These are phyloP conservation scores for Chaunax sp. DNA, from an alignment of 2,797 vertebrate species.

Conservation along the genomic window DNA sequence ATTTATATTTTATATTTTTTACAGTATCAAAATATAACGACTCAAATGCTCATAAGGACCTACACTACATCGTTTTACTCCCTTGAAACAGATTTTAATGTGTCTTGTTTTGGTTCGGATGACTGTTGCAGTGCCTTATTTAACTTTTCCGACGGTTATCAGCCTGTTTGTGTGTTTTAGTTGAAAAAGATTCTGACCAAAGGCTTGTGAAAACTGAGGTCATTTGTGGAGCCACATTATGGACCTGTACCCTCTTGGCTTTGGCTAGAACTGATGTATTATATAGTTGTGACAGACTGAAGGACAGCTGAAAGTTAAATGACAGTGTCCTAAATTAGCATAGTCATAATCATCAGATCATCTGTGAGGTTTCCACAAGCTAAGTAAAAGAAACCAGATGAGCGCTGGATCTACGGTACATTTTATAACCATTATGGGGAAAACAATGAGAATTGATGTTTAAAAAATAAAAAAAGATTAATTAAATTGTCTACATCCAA, in stretches of 20 bases:
- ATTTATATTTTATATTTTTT: slow-evolving; percentile 50
- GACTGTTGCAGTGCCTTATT: slow-evolving; percentile 79
- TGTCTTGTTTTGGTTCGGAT: slow-evolving; percentile 34
- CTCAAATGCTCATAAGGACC: slow-evolving; percentile 44
- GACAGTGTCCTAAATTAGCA: too few relatives aligned
- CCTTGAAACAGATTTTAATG: slow-evolving; percentile 19
- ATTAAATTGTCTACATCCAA: too few relatives aligned
- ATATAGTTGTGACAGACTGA: slow-evolving; percentile 8
- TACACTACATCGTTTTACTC: slow-evolving; percentile 74
- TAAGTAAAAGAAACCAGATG: too few relatives aligned
- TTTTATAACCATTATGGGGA: slow-evolving; percentile 4
- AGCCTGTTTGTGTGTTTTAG: slow-evolving; percentile 42
- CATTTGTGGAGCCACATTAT: slow-evolving; percentile 21
- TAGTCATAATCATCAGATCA: too few relatives aligned
- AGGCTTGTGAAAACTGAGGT: slow-evolving; percentile 57
- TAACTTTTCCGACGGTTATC: slow-evolving; percentile 44
- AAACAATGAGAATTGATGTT: not conserved
- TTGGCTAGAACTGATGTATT: not conserved
- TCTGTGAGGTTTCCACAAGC: not conserved
- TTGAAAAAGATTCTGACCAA: slow-evolving; percentile 61
- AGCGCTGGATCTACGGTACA: slow-evolving; percentile 18
- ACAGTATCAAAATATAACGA: slow-evolving; percentile 37
- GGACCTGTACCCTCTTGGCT: slow-evolving; percentile 29
- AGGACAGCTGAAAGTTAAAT: slow-evolving; percentile 1
- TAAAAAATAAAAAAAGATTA: not conserved